Evolutionary conservation across 2,888 invertebrate species (phyloP), one percentile per base, ranked within the genome.

Genomic region (Laspeyria flexula): DNA sequence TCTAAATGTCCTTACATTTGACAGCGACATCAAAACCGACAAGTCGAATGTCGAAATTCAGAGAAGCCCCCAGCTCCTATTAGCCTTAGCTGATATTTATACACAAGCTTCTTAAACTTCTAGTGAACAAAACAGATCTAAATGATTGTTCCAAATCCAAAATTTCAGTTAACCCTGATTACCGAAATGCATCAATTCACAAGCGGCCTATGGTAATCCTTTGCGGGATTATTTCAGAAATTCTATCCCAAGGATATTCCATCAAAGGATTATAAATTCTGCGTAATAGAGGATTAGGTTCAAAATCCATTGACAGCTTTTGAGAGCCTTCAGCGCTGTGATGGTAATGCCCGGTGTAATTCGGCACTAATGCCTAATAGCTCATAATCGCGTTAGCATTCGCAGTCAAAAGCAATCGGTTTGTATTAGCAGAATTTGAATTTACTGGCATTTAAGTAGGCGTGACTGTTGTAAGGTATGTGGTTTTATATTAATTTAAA

Each of bases 341-440:
- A 16, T 15, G 9, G 18, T 27, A 33, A 16, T 23, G 38, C 23
- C 30, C 35, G 16, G 40, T 50, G 35, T 40, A 41, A 44, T 50
- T 35, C 40, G 23, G 35, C 44, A 21, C 29, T 43, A 30, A 44
- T 46, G 38, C 34, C 46, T 38, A 42, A 42, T 41, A 31, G 41
- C 45, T 33, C 34, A 46, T 52, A 46, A 42, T 33, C 45, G 37
- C 29, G 38, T 33, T 38, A 29, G 33, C 25, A 38, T 38, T 38
- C 23, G 15, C 38, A 33, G 37, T 23, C 42, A 38, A 38, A 31
- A 42, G 38, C 37, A 11, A 35, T 35, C 29, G 15, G 33, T 49
- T 25, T 33, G 30, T 6, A 41, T 41, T 41, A 41, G 21, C 18
- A 4, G 18, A 9, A 41, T 41, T 41, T 16, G 16, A 34, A 34